Percentiles rank a stretch among this genome's conserved stretches.
Evolutionary conservation across 2,113 vertebrate genomes (phyloP).

Genomic region (Azemiops feae): DNA sequence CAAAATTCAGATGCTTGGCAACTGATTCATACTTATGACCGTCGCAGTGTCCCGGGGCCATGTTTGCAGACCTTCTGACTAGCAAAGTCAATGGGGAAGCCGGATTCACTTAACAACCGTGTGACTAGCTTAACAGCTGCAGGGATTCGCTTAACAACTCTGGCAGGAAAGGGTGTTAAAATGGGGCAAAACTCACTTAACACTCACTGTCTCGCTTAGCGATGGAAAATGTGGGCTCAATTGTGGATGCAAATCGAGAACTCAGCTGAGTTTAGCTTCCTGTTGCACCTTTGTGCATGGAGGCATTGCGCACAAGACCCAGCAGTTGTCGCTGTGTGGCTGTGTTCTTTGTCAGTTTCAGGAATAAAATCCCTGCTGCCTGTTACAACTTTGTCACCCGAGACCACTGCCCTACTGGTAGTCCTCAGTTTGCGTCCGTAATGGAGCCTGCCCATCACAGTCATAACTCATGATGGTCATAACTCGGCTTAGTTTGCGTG

Average conservation of each 20-base stretch:
- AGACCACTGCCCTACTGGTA: accelerated
- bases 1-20: neutral
- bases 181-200: neutral
- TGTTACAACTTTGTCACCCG: neutral
- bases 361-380: neutral
- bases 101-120: neutral
- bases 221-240: neutral
- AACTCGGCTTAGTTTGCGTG: neutral
- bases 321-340: constrained; percentile 21
- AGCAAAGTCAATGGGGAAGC: neutral
- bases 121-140: neutral
- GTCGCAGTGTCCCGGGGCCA: neutral
- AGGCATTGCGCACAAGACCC: neutral
- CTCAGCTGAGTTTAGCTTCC: neutral
- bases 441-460: too few relatives aligned
- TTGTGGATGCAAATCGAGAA: neutral
- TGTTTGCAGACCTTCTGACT: neutral
- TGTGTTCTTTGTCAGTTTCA: neutral
- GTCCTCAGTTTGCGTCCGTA: too few relatives aligned
- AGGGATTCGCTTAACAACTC: neutral
- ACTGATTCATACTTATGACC: neutral
- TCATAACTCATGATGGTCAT: neutral
- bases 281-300: neutral
- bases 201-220: neutral
- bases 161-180: neutral